Conservation (phyloP, 2,113 vertebrate species). For the Notothenia rossii region DNA sequence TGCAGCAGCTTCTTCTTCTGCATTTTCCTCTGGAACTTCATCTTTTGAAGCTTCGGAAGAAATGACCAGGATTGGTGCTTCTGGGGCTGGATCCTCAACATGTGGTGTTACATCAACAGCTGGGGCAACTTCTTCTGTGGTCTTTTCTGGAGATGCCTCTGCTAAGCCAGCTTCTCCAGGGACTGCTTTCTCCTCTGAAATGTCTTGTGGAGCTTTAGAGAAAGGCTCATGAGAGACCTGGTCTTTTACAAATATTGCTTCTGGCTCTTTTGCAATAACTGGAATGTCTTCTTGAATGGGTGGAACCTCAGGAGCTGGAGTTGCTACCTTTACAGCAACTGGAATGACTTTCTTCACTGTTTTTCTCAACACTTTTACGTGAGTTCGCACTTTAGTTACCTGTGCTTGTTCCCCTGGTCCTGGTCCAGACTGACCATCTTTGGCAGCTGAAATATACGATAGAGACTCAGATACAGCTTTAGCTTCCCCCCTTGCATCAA, state of each 20-base stretch:
- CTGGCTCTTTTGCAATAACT: slow-evolving; percentile 8
- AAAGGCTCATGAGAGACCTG: slow-evolving; percentile 11
- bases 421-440: background rate
- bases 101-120: background rate
- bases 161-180: background rate
- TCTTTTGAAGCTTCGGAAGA: background rate
- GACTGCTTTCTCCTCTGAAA: slow-evolving; percentile 5
- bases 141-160: slow-evolving; percentile 11
- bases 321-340: slow-evolving; percentile 16
- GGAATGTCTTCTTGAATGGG: slow-evolving; percentile 14
- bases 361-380: slow-evolving; percentile 9
- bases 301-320: background rate
- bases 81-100: slow-evolving; percentile 12
- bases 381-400: background rate
- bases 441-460: slow-evolving; percentile 27
- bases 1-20: background rate
- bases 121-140: background rate
- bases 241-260: background rate
- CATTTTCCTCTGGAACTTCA: slow-evolving; percentile 14
- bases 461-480: background rate
- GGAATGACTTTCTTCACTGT: slow-evolving; percentile 19
- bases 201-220: slow-evolving; percentile 2
- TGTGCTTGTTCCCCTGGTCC: background rate
- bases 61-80: background rate
- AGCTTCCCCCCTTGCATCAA: background rate